Evolutionary conservation across 2,797 vertebrate species (phyloP), one percentile per base, ranked within the genome.

Genomic region (Acanthurus leucopareius): DNA sequence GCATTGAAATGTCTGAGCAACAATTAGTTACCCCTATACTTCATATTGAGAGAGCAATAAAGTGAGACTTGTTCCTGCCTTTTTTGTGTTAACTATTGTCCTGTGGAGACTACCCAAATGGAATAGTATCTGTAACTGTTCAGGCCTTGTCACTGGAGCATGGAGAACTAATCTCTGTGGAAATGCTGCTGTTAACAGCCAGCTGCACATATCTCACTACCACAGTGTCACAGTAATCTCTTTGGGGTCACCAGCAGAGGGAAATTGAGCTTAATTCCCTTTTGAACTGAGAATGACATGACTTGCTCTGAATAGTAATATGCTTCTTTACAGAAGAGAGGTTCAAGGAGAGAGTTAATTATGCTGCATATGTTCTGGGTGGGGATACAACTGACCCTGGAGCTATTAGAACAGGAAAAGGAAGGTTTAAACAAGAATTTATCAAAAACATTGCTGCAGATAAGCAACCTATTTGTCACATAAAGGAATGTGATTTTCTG

Each of bases 151-250:
- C 75, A 74, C 28, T 62, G 62, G 51, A 72, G 74, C 44, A 54
- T 44, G 52, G 44, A 20, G 66, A 48, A 45, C 52, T 54, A 66
- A 73, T 75, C 73, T 79, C 71, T 74, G 57, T 71, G 74, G 82
- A 75, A 77, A 82, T 77, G 69, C 82, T 77, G 82, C 79, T 81
- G 75, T 86, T 86, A 78, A 77, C 69, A 56, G 85, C 69, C 62
- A 1, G 38, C 17, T 9, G 25, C 47, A 56, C 60, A 65, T 77
- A 84, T 75, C 77, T 52, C 69, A 35, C 42, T 57, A 59, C 49
- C 65, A 32, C 68, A 54, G 52, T 67, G 48, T 74, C 62, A 69
- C 73, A 17, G 25, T 70, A 48, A 75, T 83, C 72, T 83, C 78
- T 72, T 65, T 52, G 49, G 78, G 64, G 77, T 85, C 62, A 73